Base-by-base conservation (phyloP, 2,113 vertebrate genomes). In the Ursus arctos region DNA sequence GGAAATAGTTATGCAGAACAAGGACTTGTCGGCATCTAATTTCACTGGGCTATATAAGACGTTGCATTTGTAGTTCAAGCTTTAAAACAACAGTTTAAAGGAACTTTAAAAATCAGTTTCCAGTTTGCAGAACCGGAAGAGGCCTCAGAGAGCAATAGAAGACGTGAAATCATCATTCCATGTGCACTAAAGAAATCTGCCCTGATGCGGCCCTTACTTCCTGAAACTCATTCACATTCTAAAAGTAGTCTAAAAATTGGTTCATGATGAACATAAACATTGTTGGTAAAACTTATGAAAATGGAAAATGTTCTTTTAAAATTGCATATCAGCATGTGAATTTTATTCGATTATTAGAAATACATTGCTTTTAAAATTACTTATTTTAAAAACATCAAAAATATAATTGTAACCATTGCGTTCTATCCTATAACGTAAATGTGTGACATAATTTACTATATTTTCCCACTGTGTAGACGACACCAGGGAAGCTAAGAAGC, bases 361-460 rank as follows among this genome's bases (percentile, higher is more conserved):
- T 72, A 5, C 18, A 88, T 40, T 87, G 4, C 1, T 76, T 49
- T 51, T 76, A 86, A 26, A 83, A 94, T 92, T 67, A 71, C 57
- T 97, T 88, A 24, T 31, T 69, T 97, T 92, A 71, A 95, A 92
- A 87, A 18, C 87, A 85, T 22, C 47, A 79, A 81, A 81, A 83
- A 51, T 51, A 49, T 53, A 93, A 92, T 83, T 89, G 31, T 8
- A 71, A 69, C 18, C 9, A 90, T 83, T 67, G 28, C 83, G 1
- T 47, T 90, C 31, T 84, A 51, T 26, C 36, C 11, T 51, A 40
- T 36, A 85, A 85, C 91, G 59, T 51, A 81, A 81, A 7, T 36
- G n/a, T 95, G 24, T 26, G 14, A 51, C 33, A 92, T 77, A 71
- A 65, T 47, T 90, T 59, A 77, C 67, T 92, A 9, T 49, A 77